Evolutionary conservation across 35 echinoderm and acorn worm species (phyloP).

Genomic region (Anneissia japonica): DNA sequence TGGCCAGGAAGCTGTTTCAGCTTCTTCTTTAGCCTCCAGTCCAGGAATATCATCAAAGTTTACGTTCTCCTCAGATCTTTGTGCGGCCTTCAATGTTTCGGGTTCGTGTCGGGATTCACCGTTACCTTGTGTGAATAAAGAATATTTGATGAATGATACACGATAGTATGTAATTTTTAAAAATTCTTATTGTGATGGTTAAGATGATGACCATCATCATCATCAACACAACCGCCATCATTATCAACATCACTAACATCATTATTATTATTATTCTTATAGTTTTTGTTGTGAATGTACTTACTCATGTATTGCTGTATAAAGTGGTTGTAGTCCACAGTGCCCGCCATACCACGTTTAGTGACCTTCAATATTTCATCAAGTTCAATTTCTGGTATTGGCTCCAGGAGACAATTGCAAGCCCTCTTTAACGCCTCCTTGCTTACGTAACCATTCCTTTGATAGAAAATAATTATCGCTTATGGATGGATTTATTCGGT

Average conservation of each 20-base stretch:
- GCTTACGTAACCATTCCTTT: constrained; percentile 59
- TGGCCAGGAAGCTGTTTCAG: neutral
- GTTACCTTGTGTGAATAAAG: too few relatives aligned
- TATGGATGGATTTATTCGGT: too few relatives aligned
- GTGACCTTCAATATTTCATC: constrained; percentile 43
- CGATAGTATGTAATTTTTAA: too few relatives aligned
- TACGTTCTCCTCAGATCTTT: neutral
- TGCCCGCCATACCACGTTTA: constrained; percentile 20
- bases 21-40: neutral
- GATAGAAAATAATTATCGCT: neutral
- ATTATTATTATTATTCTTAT: too few relatives aligned
- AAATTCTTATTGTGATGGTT: too few relatives aligned
- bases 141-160: too few relatives aligned
- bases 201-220: too few relatives aligned
- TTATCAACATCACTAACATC: too few relatives aligned
- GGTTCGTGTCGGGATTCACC: neutral
- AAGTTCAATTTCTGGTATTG: constrained; percentile 42
- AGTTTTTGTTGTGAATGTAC: neutral
- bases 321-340: constrained; percentile 70
- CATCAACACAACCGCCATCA: too few relatives aligned
- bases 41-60: neutral
- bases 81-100: neutral
- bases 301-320: constrained; percentile 63
- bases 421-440: constrained; percentile 44
- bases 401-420: constrained; percentile 55